Conservation (phyloP, 2,888 invertebrate species). For the Eustalomyia histrio region DNA sequence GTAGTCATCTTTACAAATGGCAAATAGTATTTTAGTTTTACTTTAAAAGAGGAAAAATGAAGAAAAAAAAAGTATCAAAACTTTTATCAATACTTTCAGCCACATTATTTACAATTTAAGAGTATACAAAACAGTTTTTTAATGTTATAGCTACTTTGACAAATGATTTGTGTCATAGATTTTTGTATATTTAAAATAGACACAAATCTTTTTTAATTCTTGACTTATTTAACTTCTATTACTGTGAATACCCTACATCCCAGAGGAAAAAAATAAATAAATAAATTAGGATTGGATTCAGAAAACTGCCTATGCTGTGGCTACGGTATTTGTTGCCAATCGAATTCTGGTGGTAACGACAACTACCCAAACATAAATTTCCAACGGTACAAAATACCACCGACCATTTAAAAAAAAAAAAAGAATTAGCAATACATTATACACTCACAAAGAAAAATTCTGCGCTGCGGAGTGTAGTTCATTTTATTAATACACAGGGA, state of each 20-base stretch:
- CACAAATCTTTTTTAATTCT: conserved; percentile 3
- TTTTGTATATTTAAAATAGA: not conserved
- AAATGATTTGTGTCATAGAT: conserved; percentile 52
- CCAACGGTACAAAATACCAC: too few relatives aligned
- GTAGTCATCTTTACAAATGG: conserved; percentile 1
- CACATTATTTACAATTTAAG: conserved; percentile 47
- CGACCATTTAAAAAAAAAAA: too few relatives aligned
- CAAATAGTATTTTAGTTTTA: conserved; percentile 7
- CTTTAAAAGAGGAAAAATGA: not conserved
- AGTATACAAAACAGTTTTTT: conserved; percentile 19
- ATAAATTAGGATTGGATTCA: too few relatives aligned
- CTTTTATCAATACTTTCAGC: conserved; percentile 51
- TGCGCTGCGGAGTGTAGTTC: too few relatives aligned
- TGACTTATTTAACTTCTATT: not conserved
- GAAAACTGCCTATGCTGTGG: too few relatives aligned
- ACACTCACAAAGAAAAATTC: too few relatives aligned
- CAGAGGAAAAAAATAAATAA: too few relatives aligned
- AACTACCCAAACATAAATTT: too few relatives aligned
- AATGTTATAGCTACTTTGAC: conserved; percentile 25
- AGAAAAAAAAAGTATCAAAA: conserved; percentile 20
- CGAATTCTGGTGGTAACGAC: too few relatives aligned
- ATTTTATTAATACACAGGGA: too few relatives aligned
- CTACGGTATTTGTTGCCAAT: too few relatives aligned
- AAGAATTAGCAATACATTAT: too few relatives aligned
- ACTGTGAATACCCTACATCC: conserved; percentile 3